Evolutionary conservation across 2,888 invertebrate species (phyloP).

Genomic region (Volucella inflata): DNA sequence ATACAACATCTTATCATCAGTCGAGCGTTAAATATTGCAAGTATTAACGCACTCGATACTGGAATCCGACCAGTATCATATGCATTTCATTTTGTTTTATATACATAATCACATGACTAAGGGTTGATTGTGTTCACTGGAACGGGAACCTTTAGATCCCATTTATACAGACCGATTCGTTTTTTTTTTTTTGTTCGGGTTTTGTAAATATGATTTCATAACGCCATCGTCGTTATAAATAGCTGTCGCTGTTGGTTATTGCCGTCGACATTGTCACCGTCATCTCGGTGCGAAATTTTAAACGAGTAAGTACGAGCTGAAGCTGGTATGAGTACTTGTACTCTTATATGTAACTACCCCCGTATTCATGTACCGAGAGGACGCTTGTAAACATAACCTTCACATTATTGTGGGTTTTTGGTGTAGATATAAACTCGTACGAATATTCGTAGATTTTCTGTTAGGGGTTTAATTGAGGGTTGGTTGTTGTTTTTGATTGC

Average conservation of each 20-base stretch:
- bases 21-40: conserved; percentile 55
- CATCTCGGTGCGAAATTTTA: conserved; percentile 41
- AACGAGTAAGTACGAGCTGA: neutral
- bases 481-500: conserved; percentile 68
- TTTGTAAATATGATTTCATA: conserved; percentile 65
- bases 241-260: too few species aligned
- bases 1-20: conserved; percentile 21
- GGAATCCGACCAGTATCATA: conserved; percentile 2
- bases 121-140: conserved; percentile 54
- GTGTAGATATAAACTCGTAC: conserved; percentile 10
- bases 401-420: conserved; percentile 60
- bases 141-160: conserved; percentile 5
- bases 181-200: conserved; percentile 46
- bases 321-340: conserved; percentile 33
- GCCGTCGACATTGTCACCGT: too few species aligned
- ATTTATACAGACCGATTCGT: conserved; percentile 24
- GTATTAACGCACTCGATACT: conserved; percentile 44
- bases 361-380: conserved; percentile 26
- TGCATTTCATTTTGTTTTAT: conserved; percentile 9
- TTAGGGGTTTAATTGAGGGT: conserved; percentile 59
- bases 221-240: conserved; percentile 37
- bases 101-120: conserved; percentile 10
- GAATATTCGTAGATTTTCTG: conserved; percentile 2
- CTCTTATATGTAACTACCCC: neutral
- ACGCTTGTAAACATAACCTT: conserved; percentile 65